Conservation (phyloP, 2,888 invertebrate species). For the Byasa hedistus region DNA sequence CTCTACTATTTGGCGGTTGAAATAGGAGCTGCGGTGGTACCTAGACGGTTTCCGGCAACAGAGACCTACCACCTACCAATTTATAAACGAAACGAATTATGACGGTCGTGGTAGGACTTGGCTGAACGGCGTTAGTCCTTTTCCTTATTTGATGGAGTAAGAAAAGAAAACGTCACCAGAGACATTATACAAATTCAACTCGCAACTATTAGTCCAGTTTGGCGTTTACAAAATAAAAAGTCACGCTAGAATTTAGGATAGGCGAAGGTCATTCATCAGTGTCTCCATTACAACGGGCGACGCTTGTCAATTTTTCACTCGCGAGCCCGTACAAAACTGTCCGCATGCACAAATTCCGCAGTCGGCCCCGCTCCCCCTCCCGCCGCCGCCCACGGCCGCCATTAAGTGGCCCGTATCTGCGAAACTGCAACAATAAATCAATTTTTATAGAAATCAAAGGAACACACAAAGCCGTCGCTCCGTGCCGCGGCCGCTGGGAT, state of each 20-base stretch:
- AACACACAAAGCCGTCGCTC: conserved; percentile 54
- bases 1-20: too few species aligned
- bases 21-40: too few species aligned
- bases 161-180: too few species aligned
- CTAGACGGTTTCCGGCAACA: too few species aligned
- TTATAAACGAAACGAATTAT: too few species aligned
- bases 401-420: conserved; percentile 50
- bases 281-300: conserved; percentile 8
- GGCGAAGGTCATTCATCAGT: conserved; percentile 16
- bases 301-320: conserved; percentile 21
- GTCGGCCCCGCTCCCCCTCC: background rate
- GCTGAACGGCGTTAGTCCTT: too few species aligned
- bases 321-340: conserved; percentile 18
- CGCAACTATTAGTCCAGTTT: background rate
- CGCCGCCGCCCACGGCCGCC: conserved; percentile 54
- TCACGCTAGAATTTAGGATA: conserved; percentile 6
- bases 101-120: too few species aligned
- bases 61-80: too few species aligned
- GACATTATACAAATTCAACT: background rate
- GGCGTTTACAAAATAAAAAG: background rate
- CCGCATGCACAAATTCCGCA: background rate
- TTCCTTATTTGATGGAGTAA: too few species aligned
- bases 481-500: conserved; percentile 67
- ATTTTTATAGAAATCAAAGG: conserved; percentile 66
- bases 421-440: conserved; percentile 67